Evolutionary conservation across 1,140 invertebrate genomes (phyloP).

Genomic region (Matsumurasca onukii): DNA sequence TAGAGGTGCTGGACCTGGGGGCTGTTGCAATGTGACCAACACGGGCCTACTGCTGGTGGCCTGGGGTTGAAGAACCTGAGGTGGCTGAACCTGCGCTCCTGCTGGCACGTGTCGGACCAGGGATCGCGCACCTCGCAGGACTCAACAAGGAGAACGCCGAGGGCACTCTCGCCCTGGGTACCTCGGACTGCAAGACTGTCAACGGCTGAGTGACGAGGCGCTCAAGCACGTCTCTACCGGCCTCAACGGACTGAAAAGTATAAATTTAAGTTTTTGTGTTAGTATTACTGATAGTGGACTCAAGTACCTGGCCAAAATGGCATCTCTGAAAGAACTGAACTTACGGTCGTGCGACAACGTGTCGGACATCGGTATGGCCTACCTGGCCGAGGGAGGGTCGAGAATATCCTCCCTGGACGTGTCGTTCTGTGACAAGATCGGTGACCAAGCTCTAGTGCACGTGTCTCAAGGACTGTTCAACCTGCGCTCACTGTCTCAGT

Average conservation of each 20-base stretch:
- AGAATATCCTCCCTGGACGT: slow-evolving; percentile 81
- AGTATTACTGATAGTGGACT: slow-evolving; percentile 89
- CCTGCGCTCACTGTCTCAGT: slow-evolving; percentile 80
- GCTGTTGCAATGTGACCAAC: slow-evolving; percentile 89
- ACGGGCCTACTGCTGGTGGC: slow-evolving; percentile 80
- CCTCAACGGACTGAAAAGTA: slow-evolving; percentile 73
- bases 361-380: slow-evolving; percentile 87
- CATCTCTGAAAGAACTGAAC: slow-evolving; percentile 82
- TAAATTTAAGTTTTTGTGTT: slow-evolving; percentile 93
- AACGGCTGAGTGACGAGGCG: slow-evolving; percentile 88
- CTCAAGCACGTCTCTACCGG: slow-evolving; percentile 80
- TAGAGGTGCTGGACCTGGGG: slow-evolving; percentile 84
- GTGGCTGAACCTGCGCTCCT: slow-evolving; percentile 83
- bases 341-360: slow-evolving; percentile 92
- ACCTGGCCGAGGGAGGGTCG: slow-evolving; percentile 83
- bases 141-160: slow-evolving; percentile 62
- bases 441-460: slow-evolving; percentile 83
- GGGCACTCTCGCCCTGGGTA: slow-evolving; percentile 66
- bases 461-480: slow-evolving; percentile 85
- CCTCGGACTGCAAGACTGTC: slow-evolving; percentile 91
- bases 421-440: slow-evolving; percentile 94
- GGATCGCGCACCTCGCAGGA: slow-evolving; percentile 84
- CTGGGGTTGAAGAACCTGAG: slow-evolving; percentile 80
- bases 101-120: slow-evolving; percentile 87
- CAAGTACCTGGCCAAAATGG: slow-evolving; percentile 84